Percentiles rank a stretch among this genome's conserved stretches.
These are phyloP conservation scores for Etia nguti DNA, from an alignment of 2,113 vertebrate species.

Conservation along the genomic window DNA sequence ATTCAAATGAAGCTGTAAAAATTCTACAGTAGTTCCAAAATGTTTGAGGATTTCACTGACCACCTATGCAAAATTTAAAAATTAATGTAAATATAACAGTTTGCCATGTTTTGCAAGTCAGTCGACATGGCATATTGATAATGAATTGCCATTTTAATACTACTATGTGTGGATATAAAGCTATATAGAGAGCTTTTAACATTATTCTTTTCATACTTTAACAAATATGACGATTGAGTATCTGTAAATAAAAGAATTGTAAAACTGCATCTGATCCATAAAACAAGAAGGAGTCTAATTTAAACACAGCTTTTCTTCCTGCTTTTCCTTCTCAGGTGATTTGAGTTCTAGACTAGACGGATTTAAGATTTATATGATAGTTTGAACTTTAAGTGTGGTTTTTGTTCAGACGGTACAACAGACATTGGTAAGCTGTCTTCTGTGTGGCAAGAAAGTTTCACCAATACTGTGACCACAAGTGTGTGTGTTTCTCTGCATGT, in stretches of 20 bases:
- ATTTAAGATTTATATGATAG: not conserved
- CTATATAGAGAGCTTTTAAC: not conserved
- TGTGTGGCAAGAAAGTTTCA: slow-evolving; percentile 40
- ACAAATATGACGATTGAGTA: not conserved
- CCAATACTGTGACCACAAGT: slow-evolving; percentile 19
- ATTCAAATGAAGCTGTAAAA: not conserved
- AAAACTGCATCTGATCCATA: not conserved
- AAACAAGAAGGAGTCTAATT: not conserved
- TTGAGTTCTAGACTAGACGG: not conserved
- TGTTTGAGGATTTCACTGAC: not conserved
- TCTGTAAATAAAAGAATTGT: not conserved
- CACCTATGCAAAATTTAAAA: not conserved
- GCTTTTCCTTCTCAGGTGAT: not conserved
- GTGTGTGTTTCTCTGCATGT: not conserved
- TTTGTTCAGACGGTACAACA: slow-evolving; percentile 46
- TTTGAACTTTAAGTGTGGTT: slow-evolving; percentile 35
- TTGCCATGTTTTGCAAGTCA: not conserved
- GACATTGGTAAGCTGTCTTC: slow-evolving; percentile 44
- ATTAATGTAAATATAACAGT: not conserved
- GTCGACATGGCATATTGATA: fast-evolving
- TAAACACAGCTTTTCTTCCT: not conserved
- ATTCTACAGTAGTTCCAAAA: not conserved
- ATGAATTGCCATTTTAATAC: not conserved
- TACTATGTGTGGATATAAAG: not conserved
- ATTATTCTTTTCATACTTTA: not conserved